Percentiles rank a stretch among this genome's conserved stretches.
phyloP scores from a whole-genome alignment of 2,113 vertebrate species.

The Regulus satrapa region DNA sequence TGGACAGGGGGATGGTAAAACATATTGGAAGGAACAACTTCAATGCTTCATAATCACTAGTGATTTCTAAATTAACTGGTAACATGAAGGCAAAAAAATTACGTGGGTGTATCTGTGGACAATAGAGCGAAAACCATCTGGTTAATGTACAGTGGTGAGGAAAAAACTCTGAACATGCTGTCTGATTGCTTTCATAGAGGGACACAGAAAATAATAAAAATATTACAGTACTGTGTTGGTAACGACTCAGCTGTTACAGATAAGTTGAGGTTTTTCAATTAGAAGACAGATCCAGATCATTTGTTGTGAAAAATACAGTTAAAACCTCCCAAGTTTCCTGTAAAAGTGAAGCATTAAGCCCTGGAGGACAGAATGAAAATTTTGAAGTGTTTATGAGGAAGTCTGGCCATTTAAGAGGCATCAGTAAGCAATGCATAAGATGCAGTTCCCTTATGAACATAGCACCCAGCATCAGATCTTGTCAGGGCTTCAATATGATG shows the following conservation, averaged over 20 bases:
- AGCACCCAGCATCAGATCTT: not conserved
- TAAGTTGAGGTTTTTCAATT: constrained; percentile 9
- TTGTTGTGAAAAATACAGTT: not conserved
- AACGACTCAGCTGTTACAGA: constrained; percentile 16
- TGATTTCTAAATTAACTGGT: constrained; percentile 51
- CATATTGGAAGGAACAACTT: constrained; percentile 37
- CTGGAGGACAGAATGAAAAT: not conserved
- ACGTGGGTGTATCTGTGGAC: constrained; percentile 55
- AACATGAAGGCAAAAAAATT: constrained; percentile 5
- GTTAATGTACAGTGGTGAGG: constrained; percentile 47
- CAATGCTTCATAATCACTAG: not conserved
- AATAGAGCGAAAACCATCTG: constrained; percentile 59
- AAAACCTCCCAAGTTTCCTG: not conserved
- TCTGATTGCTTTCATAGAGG: constrained; percentile 13
- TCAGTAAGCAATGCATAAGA: not conserved
- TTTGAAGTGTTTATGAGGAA: not conserved
- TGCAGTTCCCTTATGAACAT: not conserved
- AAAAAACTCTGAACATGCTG: not conserved
- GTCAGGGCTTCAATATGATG: not conserved
- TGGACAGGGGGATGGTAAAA: constrained; percentile 31
- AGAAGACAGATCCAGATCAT: not conserved
- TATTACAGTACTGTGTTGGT: constrained; percentile 16
- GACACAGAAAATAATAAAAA: constrained; percentile 33
- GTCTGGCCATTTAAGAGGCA: not conserved
- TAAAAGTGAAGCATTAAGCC: not conserved